phyloP scores from a whole-genome alignment of 2,797 vertebrate species.

The Babyrousa celebensis region DNA sequence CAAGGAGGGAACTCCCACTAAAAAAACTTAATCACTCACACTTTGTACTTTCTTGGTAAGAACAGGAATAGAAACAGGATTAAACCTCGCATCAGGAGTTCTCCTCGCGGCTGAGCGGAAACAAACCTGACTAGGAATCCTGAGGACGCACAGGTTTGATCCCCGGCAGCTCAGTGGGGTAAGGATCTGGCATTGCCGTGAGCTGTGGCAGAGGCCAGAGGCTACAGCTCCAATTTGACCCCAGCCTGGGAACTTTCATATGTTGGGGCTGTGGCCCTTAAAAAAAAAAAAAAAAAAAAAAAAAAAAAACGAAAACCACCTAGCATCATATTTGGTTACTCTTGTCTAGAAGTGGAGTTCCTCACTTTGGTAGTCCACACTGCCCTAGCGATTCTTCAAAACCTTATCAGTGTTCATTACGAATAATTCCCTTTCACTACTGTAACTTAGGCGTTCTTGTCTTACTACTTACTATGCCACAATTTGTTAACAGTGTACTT shows the following conservation, averaged over 20 bases:
- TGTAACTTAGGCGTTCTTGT: slow-evolving; percentile 26
- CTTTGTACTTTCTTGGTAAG: neutral
- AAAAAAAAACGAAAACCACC: too few species aligned
- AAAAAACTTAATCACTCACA: slow-evolving; percentile 14
- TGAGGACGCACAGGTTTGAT: too few species aligned
- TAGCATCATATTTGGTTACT: slow-evolving; percentile 37
- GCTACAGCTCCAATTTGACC: too few species aligned
- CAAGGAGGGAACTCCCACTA: too few species aligned
- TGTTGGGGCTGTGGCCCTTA: too few species aligned
- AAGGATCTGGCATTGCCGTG: too few species aligned
- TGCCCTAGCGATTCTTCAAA: slow-evolving; percentile 3
- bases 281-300: too few species aligned
- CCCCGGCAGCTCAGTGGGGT: too few species aligned
- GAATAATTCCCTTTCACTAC: slow-evolving; percentile 30
- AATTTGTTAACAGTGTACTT: slow-evolving; percentile 43
- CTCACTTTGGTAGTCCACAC: slow-evolving; percentile 14
- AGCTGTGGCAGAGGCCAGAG: too few species aligned
- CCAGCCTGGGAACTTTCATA: too few species aligned
- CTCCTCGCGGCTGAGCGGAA: too few species aligned
- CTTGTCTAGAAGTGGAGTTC: neutral
- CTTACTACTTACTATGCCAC: slow-evolving; percentile 29
- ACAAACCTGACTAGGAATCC: too few species aligned
- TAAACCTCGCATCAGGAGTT: neutral
- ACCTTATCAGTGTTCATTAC: neutral
- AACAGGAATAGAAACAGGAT: slow-evolving; percentile 39